Conservation (phyloP, 2,888 invertebrate species). For the Acanthosepion pharaonis region DNA sequence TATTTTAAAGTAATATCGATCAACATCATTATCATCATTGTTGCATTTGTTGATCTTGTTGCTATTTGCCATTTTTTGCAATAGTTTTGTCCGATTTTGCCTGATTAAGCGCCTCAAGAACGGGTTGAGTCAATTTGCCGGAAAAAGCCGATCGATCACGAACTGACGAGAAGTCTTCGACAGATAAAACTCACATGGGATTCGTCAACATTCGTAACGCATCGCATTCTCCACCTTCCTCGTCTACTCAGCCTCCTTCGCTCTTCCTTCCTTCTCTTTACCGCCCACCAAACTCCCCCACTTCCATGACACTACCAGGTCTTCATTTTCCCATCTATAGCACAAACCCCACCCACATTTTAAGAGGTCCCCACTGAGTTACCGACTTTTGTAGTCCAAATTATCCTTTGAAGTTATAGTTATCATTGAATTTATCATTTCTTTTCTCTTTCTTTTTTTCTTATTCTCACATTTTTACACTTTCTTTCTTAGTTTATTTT, state of each 20-base stretch:
- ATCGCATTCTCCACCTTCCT: background rate
- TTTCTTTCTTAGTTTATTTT: background rate
- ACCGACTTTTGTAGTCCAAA: background rate
- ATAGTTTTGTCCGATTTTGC: no score
- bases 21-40: no score
- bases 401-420: background rate
- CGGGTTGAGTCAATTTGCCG: background rate
- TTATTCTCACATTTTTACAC: background rate
- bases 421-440: background rate
- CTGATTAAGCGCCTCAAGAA: background rate
- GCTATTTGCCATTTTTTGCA: no score
- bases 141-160: background rate
- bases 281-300: background rate
- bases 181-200: background rate
- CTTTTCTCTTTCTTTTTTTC: background rate
- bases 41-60: no score
- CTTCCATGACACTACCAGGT: background rate
- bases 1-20: no score
- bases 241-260: background rate
- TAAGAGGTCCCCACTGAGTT: background rate
- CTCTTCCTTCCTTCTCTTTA: background rate
- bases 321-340: background rate
- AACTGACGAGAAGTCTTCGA: background rate
- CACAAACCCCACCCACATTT: background rate
- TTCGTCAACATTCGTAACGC: background rate